These are phyloP conservation scores for Tetragonula clypearis DNA, from an alignment of 1,140 invertebrate genomes.

Conservation along the genomic window DNA sequence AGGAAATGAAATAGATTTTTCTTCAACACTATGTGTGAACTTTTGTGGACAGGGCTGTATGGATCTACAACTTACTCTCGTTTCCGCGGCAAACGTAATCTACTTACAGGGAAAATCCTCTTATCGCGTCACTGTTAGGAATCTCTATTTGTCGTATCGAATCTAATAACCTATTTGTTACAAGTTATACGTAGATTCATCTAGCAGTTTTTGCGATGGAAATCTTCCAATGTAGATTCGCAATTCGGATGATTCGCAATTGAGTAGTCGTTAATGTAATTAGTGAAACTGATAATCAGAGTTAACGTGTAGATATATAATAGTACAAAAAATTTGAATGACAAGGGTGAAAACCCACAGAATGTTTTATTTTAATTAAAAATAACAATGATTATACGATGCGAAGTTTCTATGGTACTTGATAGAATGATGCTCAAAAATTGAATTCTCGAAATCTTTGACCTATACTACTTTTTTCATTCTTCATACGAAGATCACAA, in stretches of 20 bases:
- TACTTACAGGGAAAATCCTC: slow-evolving; percentile 50
- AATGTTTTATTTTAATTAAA: too few relatives aligned
- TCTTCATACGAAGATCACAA: too few relatives aligned
- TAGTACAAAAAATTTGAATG: too few relatives aligned
- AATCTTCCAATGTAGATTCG: neutral
- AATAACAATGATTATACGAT: too few relatives aligned
- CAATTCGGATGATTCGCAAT: neutral
- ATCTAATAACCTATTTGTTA: slow-evolving; percentile 14
- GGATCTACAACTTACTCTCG: slow-evolving; percentile 3
- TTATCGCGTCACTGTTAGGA: slow-evolving; percentile 34
- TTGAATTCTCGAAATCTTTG: too few relatives aligned
- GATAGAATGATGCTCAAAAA: too few relatives aligned
- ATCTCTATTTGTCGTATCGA: slow-evolving; percentile 24
- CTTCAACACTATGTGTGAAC: neutral
- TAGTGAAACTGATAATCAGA: neutral
- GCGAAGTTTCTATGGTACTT: too few relatives aligned
- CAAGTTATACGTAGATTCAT: neutral
- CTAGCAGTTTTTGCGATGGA: too few relatives aligned
- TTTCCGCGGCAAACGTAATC: slow-evolving; percentile 46
- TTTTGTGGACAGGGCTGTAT: neutral
- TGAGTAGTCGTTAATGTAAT: neutral
- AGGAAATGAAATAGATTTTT: neutral
- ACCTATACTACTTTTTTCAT: too few relatives aligned
- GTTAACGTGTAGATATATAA: neutral
- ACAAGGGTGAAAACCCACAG: too few relatives aligned